A percentile compares a stretch with the other conserved stretches of the same genome.
These are phyloP conservation scores for Diorhabda sublineata DNA, from an alignment of 1,140 invertebrate genomes.

Conservation along the genomic window DNA sequence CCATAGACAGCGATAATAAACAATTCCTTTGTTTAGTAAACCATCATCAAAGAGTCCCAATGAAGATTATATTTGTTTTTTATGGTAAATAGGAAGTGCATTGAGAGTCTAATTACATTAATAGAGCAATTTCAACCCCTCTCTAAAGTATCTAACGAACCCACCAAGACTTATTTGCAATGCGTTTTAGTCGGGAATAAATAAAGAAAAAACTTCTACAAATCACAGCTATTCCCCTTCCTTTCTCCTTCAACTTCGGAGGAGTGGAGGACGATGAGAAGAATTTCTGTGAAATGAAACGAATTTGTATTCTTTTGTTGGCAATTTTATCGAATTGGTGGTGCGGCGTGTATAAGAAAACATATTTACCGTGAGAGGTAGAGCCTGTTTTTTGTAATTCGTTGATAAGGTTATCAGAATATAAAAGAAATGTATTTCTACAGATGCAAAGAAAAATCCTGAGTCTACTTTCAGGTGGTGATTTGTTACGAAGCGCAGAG, in stretches of 20 bases:
- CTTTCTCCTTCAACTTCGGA: not conserved
- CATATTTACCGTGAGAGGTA: not conserved
- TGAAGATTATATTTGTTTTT: no score
- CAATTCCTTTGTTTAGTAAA: no score
- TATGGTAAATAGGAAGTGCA: no score
- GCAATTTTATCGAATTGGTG: conserved; percentile 1
- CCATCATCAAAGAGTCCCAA: no score
- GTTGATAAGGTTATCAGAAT: not conserved
- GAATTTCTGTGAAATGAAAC: conserved; percentile 1
- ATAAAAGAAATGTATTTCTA: not conserved
- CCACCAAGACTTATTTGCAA: no score
- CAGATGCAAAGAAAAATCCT: not conserved
- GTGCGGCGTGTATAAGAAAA: not conserved
- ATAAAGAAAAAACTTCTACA: no score
- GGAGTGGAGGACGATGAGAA: not conserved
- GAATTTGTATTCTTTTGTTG: conserved; percentile 2
- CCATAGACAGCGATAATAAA: no score
- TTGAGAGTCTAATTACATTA: no score
- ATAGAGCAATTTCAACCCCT: no score
- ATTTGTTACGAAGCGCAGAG: not conserved
- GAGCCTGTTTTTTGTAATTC: conserved; percentile 2
- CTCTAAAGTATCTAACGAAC: no score
- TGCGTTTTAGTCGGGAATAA: no score
- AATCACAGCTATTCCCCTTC: not conserved
- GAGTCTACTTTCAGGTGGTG: not conserved